Evolutionary conservation across 2,113 vertebrate species (phyloP).

Genomic region (Tamias sibiricus): DNA sequence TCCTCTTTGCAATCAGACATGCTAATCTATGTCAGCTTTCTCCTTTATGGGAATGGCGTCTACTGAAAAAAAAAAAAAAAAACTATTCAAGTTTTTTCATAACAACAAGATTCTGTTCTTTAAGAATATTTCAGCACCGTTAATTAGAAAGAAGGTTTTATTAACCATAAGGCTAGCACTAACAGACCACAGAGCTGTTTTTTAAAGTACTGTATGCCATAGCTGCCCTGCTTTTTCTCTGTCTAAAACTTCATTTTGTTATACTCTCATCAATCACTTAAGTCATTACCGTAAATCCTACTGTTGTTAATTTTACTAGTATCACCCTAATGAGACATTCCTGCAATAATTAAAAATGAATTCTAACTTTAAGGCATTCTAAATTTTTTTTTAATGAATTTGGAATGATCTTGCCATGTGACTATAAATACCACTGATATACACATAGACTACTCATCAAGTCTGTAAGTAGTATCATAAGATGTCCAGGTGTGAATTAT

Average conservation of each 20-base stretch:
- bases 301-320: constrained; percentile 75
- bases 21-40: constrained; percentile 80
- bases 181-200: constrained; percentile 73
- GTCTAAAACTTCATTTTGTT: constrained; percentile 77
- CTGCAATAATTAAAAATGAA: constrained; percentile 79
- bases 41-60: constrained; percentile 80
- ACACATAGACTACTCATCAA: background rate
- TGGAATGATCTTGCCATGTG: constrained; percentile 74
- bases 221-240: constrained; percentile 74
- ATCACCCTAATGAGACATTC: constrained; percentile 77
- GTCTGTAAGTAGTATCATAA: background rate
- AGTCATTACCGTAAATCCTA: constrained; percentile 77
- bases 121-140: constrained; percentile 83
- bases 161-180: constrained; percentile 78
- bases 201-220: constrained; percentile 62
- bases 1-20: constrained; percentile 69
- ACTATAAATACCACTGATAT: constrained; percentile 73
- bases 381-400: constrained; percentile 79
- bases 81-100: constrained; percentile 61
- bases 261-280: constrained; percentile 68
- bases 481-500: constrained; percentile 72
- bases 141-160: constrained; percentile 84
- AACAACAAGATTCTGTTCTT: constrained; percentile 80
- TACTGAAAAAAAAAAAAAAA: constrained; percentile 27
- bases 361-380: constrained; percentile 79